These are phyloP conservation scores for Labeo catla DNA, from an alignment of 2,113 vertebrate genomes.

Conservation along the genomic window DNA sequence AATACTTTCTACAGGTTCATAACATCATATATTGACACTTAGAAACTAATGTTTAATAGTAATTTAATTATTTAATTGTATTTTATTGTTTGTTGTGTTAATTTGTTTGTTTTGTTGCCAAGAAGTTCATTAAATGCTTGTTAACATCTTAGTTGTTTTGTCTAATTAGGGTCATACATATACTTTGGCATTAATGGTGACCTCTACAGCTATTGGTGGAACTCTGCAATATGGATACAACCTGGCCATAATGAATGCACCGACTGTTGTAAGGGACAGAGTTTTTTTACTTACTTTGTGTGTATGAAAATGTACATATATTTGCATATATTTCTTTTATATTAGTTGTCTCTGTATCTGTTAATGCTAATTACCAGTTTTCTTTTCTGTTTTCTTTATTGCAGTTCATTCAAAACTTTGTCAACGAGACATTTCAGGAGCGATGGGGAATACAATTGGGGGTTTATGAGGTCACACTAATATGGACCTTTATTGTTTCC, in stretches of 20 bases:
- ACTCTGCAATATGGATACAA: slow-evolving; percentile 94
- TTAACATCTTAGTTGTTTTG: slow-evolving; percentile 13
- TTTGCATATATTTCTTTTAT: background rate
- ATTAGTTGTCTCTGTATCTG: background rate
- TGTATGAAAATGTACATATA: background rate
- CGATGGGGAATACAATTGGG: slow-evolving; percentile 76
- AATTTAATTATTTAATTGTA: background rate
- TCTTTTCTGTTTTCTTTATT: slow-evolving; percentile 43
- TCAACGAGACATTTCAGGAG: slow-evolving; percentile 81
- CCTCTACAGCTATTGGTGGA: slow-evolving; percentile 86
- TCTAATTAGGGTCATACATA: slow-evolving; percentile 69
- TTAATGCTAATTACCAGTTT: background rate
- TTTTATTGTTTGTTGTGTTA: background rate
- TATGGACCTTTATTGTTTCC: slow-evolving; percentile 89
- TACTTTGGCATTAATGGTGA: slow-evolving; percentile 82
- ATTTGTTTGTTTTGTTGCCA: background rate
- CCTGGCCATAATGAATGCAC: slow-evolving; percentile 89
- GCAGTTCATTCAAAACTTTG: slow-evolving; percentile 86
- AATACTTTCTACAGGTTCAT: background rate
- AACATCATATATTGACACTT: background rate
- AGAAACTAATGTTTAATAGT: background rate
- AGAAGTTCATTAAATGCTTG: background rate
- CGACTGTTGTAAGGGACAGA: slow-evolving; percentile 77
- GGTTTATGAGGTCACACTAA: slow-evolving; percentile 75
- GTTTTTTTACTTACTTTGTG: background rate